Evolutionary conservation across 2,888 invertebrate species (phyloP).

Genomic region (Bursaphelenchus okinawaensis): DNA sequence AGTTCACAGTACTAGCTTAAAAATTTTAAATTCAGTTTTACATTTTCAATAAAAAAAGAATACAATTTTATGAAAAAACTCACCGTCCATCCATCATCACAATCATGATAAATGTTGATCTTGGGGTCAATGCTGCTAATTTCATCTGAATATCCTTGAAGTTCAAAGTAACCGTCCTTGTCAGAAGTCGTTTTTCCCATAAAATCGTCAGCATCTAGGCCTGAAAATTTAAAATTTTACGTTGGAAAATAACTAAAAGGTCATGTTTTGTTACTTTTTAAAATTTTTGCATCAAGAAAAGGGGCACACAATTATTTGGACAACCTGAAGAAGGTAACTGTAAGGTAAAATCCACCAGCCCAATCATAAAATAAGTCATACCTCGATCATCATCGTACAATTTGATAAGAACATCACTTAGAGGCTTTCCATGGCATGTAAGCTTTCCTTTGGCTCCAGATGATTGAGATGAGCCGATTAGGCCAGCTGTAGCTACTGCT

Average conservation of each 20-base stretch:
- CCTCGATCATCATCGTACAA: slow-evolving; percentile 13
- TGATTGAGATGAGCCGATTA: neutral
- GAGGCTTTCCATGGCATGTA: slow-evolving; percentile 1
- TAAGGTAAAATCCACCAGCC: neutral
- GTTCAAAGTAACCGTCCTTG: slow-evolving; percentile 8
- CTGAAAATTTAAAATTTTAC: too few relatives aligned
- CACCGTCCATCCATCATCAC: neutral
- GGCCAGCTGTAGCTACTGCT: neutral
- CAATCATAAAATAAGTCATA: neutral
- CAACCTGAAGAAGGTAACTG: too few relatives aligned
- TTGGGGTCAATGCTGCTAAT: slow-evolving; percentile 10
- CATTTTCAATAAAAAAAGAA: too few relatives aligned
- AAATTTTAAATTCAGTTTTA: too few relatives aligned
- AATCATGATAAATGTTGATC: slow-evolving; percentile 12
- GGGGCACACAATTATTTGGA: too few relatives aligned
- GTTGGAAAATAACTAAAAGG: neutral
- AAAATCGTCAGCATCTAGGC: slow-evolving; percentile 5
- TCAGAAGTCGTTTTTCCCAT: slow-evolving; percentile 10
- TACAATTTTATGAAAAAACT: neutral
- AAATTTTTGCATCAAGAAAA: too few relatives aligned
- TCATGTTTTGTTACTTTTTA: too few relatives aligned
- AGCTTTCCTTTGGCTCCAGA: slow-evolving; percentile 5
- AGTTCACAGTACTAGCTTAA: too few relatives aligned
- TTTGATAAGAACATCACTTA: slow-evolving; percentile 1
- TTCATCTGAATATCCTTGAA: neutral